phyloP scores from a whole-genome alignment of 2,797 vertebrate species.

The Enteromius afrohamiltoni region DNA sequence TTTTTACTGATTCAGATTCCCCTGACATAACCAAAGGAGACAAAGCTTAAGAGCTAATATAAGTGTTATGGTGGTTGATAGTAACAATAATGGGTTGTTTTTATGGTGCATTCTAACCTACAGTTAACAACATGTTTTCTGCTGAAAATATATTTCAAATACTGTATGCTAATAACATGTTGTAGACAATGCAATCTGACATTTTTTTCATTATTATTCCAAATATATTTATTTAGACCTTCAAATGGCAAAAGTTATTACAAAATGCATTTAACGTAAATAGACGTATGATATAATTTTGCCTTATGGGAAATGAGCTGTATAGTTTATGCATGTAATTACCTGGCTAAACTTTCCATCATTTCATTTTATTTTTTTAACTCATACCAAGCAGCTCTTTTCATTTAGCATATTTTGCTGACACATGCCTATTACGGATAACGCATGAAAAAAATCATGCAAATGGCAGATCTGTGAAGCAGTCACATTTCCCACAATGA shows the following conservation, averaged over 20 bases:
- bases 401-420: conserved; percentile 3
- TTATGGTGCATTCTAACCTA: background rate
- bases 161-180: background rate
- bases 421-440: conserved; percentile 2
- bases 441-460: background rate
- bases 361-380: background rate
- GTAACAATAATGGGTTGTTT: background rate
- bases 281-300: background rate
- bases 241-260: background rate
- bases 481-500: background rate
- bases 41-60: background rate
- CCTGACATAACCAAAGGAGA: background rate
- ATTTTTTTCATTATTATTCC: background rate
- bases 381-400: background rate
- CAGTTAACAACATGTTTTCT: background rate
- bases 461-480: conserved; percentile 1
- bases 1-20: background rate
- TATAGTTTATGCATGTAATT: background rate
- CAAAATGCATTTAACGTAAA: background rate
- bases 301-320: background rate
- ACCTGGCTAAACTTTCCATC: background rate
- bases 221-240: background rate
- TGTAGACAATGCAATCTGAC: background rate
- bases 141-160: background rate
- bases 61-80: background rate